These are phyloP conservation scores for Rhodinocichla rosea DNA, from an alignment of 2,113 vertebrate species.

Conservation along the genomic window DNA sequence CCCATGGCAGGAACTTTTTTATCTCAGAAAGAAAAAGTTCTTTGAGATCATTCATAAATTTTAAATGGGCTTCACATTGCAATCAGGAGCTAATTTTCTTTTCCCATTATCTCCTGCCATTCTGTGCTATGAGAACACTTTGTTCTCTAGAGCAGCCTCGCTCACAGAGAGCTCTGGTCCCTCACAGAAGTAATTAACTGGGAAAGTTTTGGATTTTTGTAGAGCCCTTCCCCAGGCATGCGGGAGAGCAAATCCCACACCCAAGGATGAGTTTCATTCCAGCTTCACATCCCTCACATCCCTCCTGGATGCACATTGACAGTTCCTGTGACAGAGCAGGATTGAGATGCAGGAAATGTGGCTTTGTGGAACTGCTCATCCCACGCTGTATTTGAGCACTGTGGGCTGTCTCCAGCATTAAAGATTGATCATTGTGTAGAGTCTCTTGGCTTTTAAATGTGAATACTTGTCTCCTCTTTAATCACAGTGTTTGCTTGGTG, in stretches of 20 bases:
- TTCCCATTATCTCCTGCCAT: conserved; percentile 4
- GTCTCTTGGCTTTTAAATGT: not conserved
- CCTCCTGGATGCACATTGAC: not conserved
- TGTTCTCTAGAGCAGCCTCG: not conserved
- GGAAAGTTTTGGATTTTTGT: not conserved
- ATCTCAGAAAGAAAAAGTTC: not conserved
- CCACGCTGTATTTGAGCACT: not conserved
- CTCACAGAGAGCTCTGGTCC: not conserved
- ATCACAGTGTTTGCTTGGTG: not conserved
- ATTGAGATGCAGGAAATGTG: not conserved
- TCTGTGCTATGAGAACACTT: not conserved
- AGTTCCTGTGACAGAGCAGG: not conserved
- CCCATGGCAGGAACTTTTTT: not conserved
- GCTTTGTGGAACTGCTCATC: not conserved
- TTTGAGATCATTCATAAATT: conserved; percentile 19
- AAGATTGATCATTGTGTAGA: not conserved
- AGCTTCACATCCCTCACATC: not conserved
- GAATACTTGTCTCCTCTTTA: not conserved
- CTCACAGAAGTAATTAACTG: not conserved
- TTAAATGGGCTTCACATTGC: not conserved
- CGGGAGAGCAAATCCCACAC: not conserved
- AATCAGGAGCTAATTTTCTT: conserved; percentile 25
- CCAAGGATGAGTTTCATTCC: not conserved
- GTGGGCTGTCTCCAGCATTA: not conserved
- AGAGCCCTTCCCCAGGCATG: not conserved